Evolutionary conservation across 2,113 vertebrate species (phyloP).

Genomic region (Fulmarus glacialis): DNA sequence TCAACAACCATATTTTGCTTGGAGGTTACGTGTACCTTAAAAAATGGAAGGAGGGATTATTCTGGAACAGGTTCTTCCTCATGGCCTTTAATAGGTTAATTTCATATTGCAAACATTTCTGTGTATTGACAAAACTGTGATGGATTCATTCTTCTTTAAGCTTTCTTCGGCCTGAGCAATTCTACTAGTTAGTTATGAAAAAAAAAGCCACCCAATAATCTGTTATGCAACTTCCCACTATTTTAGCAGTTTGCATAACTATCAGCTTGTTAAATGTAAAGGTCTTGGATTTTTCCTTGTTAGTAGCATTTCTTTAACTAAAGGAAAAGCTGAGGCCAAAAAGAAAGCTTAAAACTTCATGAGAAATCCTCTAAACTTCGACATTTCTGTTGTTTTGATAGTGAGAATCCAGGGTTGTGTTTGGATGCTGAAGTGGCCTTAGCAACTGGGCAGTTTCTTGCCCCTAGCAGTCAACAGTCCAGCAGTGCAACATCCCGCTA

Average conservation of each 20-base stretch:
- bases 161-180: neutral
- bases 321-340: neutral
- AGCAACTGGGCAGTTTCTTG: slow-evolving; percentile 74
- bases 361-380: neutral
- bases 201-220: neutral
- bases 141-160: neutral
- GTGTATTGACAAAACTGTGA: neutral
- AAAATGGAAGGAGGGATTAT: neutral
- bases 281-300: neutral
- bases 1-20: neutral
- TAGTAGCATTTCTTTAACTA: neutral
- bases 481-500: slow-evolving; percentile 79
- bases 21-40: neutral
- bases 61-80: neutral
- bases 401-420: slow-evolving; percentile 73
- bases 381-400: slow-evolving; percentile 64
- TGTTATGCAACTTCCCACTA: neutral
- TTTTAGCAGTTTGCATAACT: neutral
- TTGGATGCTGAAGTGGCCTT: slow-evolving; percentile 81
- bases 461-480: slow-evolving; percentile 77
- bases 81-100: neutral
- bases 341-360: neutral
- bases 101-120: neutral
- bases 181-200: neutral
- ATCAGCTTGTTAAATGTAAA: neutral